Evolutionary conservation across 1,140 invertebrate species (phyloP), one percentile per base, ranked within the genome.

Genomic region (Zaprionus inermis): DNA sequence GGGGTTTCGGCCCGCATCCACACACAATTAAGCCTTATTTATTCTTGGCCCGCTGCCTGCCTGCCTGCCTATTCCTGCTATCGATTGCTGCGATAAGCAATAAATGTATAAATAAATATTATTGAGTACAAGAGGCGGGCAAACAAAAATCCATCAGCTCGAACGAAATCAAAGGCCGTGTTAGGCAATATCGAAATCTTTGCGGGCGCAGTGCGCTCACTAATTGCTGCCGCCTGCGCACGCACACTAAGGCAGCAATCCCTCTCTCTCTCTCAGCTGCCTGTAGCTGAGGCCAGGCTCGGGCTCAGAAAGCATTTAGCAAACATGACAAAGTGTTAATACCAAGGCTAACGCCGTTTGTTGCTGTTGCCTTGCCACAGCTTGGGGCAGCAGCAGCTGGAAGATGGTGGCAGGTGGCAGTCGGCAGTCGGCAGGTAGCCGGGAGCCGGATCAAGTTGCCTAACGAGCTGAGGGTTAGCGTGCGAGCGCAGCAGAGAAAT

Each of bases 51-150:
- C 66, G 69, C 65, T 56, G 71, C 49, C 38, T 52, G n/a, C n/a
- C n/a, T n/a, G 0, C 10, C n/a, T 11, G 22, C 61, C 11, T 24
- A 9, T 18, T 14, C 1, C 68, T 56, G 55, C 66, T 64, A 84
- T 89, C 79, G 84, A 89, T 89, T 90, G 84, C 84, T 79, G 73
- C 73, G 80, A 78, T 61, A 77, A 88, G 83, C 83, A 86, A 86
- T 86, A 86, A 86, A 86, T 72, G 84, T 88, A 83, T 83, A 88
- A 81, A 89, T 88, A 88, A 86, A 86, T 86, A 79, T 89, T 84
- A 89, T 81, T 77, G 84, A 80, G 84, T 73, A 65, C 69, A 3
- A 3, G 70, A 57, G 46, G 34, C 30, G 3, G 11, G 3, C 3
- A 11, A 12, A 46, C 24, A 77, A 69, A 79, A 77, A 88, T 80